phyloP scores from a whole-genome alignment of 2,113 vertebrate species.

The Brienomyrus brachyistius region DNA sequence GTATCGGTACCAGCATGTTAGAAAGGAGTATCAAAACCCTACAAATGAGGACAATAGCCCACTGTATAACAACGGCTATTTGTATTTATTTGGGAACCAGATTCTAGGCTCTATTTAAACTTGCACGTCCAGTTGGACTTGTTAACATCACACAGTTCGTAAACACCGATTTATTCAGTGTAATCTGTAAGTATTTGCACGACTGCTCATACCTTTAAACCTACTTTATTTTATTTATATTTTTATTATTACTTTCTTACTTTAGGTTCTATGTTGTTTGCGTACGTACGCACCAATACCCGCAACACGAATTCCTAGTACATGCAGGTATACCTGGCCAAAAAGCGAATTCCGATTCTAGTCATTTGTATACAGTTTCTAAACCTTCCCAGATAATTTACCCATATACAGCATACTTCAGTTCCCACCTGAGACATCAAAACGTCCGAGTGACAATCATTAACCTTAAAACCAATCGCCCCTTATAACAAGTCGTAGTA shows the following conservation, averaged over 20 bases:
- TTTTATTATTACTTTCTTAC: not conserved
- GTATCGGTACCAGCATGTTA: not conserved
- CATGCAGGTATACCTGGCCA: not conserved
- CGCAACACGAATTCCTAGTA: not conserved
- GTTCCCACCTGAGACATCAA: not conserved
- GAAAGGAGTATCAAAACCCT: not conserved
- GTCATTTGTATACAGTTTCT: not conserved
- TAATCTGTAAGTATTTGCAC: not conserved
- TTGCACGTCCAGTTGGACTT: not conserved
- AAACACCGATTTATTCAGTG: not conserved
- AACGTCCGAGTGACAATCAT: not conserved
- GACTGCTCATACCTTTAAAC: not conserved
- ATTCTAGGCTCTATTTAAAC: not conserved
- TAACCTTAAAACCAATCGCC: not conserved
- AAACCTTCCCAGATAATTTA: not conserved
- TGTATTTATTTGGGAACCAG: not conserved
- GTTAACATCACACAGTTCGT: not conserved
- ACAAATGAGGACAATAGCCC: not conserved
- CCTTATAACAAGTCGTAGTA: not conserved
- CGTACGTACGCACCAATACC: not conserved
- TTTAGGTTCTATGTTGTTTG: not conserved
- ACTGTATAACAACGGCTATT: not conserved
- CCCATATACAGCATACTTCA: not conserved
- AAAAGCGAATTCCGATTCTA: not conserved
- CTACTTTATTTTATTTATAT: not conserved